Evolutionary conservation across 2,113 vertebrate species (phyloP).

Genomic region (Labrus mixtus): DNA sequence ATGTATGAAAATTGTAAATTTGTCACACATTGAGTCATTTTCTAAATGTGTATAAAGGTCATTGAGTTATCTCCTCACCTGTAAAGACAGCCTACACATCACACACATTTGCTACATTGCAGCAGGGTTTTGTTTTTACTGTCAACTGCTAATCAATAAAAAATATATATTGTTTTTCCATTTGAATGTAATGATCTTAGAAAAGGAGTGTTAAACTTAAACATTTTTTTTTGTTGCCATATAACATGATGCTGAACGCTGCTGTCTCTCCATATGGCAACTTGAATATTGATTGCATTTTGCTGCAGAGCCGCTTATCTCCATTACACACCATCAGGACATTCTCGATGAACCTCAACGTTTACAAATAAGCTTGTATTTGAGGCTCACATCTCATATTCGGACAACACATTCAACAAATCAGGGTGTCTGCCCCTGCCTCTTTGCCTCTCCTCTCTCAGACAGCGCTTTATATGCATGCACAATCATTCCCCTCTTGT

Average conservation of each 20-base stretch:
- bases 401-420: slow-evolving; percentile 6
- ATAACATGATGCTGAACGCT: neutral
- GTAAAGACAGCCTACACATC: no score
- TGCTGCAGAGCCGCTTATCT: slow-evolving; percentile 47
- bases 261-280: neutral
- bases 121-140: neutral
- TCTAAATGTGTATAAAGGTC: no score
- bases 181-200: neutral
- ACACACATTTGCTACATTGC: no score
- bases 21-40: no score
- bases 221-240: neutral
- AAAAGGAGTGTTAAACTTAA: no score
- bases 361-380: neutral
- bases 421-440: slow-evolving; percentile 10
- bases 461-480: slow-evolving; percentile 45
- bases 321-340: slow-evolving; percentile 18
- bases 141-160: neutral
- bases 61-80: no score
- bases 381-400: neutral
- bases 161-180: no score
- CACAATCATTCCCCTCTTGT: slow-evolving; percentile 69
- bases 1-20: no score
- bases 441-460: neutral
- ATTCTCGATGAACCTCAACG: slow-evolving; percentile 9
- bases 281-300: slow-evolving; percentile 49